Evolutionary conservation across 2,888 invertebrate genomes (phyloP), one percentile per base, ranked within the genome.

Genomic region (Andrena fulva): DNA sequence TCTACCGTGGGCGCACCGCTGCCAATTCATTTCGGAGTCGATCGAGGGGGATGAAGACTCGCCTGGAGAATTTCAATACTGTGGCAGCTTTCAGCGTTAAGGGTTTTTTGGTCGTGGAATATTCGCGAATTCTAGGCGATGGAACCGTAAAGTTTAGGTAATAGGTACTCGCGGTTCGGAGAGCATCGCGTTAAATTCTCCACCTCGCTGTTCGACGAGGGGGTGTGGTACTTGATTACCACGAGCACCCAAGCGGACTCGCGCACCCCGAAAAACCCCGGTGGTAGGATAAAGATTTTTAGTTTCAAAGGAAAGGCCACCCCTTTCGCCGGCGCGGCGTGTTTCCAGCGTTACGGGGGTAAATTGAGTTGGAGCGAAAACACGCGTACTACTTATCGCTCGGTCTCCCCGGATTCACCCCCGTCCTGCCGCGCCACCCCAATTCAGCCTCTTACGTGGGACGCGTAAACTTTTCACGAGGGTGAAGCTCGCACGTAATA

Each of bases 381-480:
- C 83, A 83, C 78, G 82, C 83, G 66, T 82, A 77, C 69, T 76
- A 73, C 77, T 76, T 77, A 83, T 82, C 74, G 74, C 56, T 62
- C 42, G 63, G 29, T 71, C 66, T 52, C 82, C 79, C 64, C 66
- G 42, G 62, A 77, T 80, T 81, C 78, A 3, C 78, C 74, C 77
- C 75, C 72, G 62, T 80, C 73, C 86, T 80, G 33, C 71, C 31
- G 62, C 71, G 66, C 67, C 75, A 73, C 85, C 77, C 80, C 66
- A 71, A 71, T 77, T 27, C 68, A 59, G 68, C 77, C 56, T 78
- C 80, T 83, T 84, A 75, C 77, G 85, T 69, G 50, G 80, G 64
- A 83, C 79, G 88, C 77, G 83, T 84, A 86, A 84, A 88, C 84
- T 85, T 88, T 88, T 80, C 67, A 66, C 85, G 85, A 85, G 88